Percentiles rank a stretch among this genome's conserved stretches.
Evolutionary conservation across 2,797 vertebrate species (phyloP).

Genomic region (Chromobotia macracanthus): DNA sequence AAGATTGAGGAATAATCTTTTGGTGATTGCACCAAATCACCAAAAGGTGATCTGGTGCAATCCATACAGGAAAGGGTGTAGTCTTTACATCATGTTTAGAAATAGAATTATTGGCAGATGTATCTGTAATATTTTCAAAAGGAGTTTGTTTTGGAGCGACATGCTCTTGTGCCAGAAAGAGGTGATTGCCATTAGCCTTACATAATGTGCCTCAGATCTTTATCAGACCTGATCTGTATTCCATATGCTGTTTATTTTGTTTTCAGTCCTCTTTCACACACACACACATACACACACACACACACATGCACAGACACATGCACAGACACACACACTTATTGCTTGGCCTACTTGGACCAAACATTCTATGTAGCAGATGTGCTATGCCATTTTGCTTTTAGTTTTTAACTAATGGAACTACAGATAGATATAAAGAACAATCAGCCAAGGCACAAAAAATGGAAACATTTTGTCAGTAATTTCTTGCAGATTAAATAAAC

Average conservation of each 20-base stretch:
- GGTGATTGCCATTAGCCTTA: constrained; percentile 65
- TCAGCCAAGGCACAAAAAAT: not conserved
- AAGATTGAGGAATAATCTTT: too few species aligned
- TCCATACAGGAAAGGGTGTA: not conserved
- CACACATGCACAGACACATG: constrained; percentile 38
- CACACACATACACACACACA: constrained; percentile 28
- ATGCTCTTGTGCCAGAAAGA: constrained; percentile 68
- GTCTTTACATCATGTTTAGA: not conserved
- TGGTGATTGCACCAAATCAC: too few species aligned
- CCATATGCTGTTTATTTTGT: constrained; percentile 69
- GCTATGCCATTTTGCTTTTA: not conserved
- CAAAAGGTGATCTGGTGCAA: not conserved
- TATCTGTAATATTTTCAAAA: constrained; percentile 8
- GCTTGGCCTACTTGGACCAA: constrained; percentile 28
- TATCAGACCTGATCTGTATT: constrained; percentile 71
- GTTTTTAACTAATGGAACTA: not conserved
- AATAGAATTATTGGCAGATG: not conserved
- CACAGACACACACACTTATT: not conserved
- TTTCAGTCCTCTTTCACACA: constrained; percentile 2
- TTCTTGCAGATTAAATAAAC: constrained; percentile 1
- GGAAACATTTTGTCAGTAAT: not conserved
- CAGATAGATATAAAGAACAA: not conserved
- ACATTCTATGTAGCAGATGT: not conserved
- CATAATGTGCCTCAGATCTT: constrained; percentile 71
- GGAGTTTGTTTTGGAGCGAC: constrained; percentile 44